These are phyloP conservation scores for Planococcus citri DNA, from an alignment of 1,140 invertebrate species.

Conservation along the genomic window DNA sequence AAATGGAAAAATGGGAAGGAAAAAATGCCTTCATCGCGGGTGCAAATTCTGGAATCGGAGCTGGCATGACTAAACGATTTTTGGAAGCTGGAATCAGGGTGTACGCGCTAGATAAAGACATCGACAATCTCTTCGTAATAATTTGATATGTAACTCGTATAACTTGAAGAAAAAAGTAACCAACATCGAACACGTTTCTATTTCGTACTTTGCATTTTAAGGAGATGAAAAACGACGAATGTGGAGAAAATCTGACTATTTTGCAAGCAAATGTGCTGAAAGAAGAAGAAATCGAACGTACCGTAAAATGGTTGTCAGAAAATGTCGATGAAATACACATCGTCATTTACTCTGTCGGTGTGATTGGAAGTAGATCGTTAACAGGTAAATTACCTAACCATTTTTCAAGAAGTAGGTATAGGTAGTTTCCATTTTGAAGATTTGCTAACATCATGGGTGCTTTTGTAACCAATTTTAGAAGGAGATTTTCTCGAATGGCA, in stretches of 20 bases:
- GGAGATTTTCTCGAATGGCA: not conserved
- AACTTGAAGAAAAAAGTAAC: too few species aligned
- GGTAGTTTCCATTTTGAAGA: too few species aligned
- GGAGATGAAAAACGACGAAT: not conserved
- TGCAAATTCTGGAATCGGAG: constrained; percentile 43
- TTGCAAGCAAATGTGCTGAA: not conserved
- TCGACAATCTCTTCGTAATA: constrained; percentile 22
- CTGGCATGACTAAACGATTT: constrained; percentile 32
- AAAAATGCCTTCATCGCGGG: constrained; percentile 46
- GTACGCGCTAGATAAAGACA: constrained; percentile 23
- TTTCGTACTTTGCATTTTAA: not conserved
- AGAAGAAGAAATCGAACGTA: not conserved
- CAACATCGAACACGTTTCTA: too few species aligned
- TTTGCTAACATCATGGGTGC: too few species aligned
- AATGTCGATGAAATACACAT: not conserved
- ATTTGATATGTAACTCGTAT: too few species aligned
- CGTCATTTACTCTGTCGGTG: not conserved
- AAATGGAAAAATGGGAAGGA: constrained; percentile 42
- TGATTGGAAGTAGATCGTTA: not conserved
- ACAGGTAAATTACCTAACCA: not conserved
- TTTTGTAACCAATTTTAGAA: too few species aligned
- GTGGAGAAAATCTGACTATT: not conserved
- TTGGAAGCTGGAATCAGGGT: constrained; percentile 21
- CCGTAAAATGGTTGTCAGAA: not conserved
- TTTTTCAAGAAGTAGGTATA: too few species aligned